A percentile compares a stretch with the other conserved stretches of the same genome.
Conservation (phyloP, 2,888 invertebrate species). For the Pristionchus mayeri region DNA sequence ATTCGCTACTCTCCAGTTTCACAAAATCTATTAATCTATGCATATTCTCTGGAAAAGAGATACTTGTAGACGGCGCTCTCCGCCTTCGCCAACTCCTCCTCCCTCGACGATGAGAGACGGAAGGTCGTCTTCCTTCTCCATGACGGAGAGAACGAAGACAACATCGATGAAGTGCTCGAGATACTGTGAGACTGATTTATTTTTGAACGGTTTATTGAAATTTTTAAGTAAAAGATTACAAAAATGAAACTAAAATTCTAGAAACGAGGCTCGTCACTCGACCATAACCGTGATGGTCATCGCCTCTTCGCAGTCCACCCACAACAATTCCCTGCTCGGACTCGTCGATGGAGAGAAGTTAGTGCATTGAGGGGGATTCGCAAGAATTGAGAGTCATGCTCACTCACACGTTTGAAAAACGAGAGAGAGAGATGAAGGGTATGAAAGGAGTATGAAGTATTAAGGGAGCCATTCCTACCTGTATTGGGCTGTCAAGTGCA, state of each 20-base stretch:
- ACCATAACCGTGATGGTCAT: slow-evolving; percentile 17
- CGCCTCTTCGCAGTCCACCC: slow-evolving; percentile 15
- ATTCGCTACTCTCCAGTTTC: no score
- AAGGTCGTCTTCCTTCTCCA: slow-evolving; percentile 61
- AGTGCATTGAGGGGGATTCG: not conserved
- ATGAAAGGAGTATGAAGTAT: no score
- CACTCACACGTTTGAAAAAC: no score
- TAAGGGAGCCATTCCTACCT: not conserved
- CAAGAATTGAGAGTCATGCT: no score
- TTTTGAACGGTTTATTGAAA: not conserved
- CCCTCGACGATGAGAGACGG: slow-evolving; percentile 15
- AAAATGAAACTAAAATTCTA: no score
- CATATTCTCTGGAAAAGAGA: not conserved
- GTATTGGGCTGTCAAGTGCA: not conserved
- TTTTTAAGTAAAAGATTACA: not conserved
- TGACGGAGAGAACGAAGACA: slow-evolving; percentile 61
- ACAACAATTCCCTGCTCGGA: slow-evolving; percentile 1
- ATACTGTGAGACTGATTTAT: slow-evolving; percentile 57
- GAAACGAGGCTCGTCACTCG: slow-evolving; percentile 22
- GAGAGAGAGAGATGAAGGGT: no score
- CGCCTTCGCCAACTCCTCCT: slow-evolving; percentile 9
- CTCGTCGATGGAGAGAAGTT: slow-evolving; percentile 42
- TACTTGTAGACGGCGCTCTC: slow-evolving; percentile 7
- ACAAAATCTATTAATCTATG: no score
- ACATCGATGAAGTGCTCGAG: slow-evolving; percentile 60